Evolutionary conservation across 2,797 vertebrate genomes (phyloP).

Genomic region (Alfaro cultratus): DNA sequence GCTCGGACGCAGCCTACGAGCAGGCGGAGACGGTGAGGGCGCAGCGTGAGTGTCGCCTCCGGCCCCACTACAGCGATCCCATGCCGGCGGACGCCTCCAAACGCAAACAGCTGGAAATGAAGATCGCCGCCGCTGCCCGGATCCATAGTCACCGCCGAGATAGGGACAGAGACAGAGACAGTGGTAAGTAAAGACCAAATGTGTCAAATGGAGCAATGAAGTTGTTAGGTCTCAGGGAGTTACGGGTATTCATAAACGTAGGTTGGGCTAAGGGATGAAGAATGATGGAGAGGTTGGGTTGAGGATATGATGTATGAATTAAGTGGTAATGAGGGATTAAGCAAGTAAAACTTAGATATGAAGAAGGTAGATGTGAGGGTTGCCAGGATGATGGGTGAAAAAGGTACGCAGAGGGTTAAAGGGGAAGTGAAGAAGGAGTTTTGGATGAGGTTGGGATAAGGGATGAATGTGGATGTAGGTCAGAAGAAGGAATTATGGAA

Average conservation of each 20-base stretch:
- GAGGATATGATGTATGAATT: neutral
- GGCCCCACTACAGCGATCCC: conserved; percentile 90
- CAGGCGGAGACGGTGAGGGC: conserved; percentile 83
- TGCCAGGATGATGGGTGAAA: neutral
- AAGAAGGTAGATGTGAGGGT: neutral
- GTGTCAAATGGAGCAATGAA: neutral
- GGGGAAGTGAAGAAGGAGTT: neutral
- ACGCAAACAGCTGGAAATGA: conserved; percentile 93
- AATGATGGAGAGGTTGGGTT: neutral
- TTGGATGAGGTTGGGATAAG: neutral
- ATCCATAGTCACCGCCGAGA: conserved; percentile 86
- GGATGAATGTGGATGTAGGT: neutral
- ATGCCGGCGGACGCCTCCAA: conserved; percentile 90
- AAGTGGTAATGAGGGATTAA: neutral
- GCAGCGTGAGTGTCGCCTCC: conserved; percentile 88
- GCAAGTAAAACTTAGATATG: neutral
- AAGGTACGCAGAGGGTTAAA: neutral
- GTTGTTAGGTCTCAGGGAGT: neutral
- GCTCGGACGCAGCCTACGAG: conserved; percentile 88
- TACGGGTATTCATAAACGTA: neutral
- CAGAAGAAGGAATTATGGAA: neutral
- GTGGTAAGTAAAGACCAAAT: conserved; percentile 62
- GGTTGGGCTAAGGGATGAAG: neutral
- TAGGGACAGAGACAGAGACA: conserved; percentile 75
- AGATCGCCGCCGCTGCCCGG: conserved; percentile 87